Conservation (phyloP, 2,113 vertebrate species). For the Paraplagusia blochii region DNA sequence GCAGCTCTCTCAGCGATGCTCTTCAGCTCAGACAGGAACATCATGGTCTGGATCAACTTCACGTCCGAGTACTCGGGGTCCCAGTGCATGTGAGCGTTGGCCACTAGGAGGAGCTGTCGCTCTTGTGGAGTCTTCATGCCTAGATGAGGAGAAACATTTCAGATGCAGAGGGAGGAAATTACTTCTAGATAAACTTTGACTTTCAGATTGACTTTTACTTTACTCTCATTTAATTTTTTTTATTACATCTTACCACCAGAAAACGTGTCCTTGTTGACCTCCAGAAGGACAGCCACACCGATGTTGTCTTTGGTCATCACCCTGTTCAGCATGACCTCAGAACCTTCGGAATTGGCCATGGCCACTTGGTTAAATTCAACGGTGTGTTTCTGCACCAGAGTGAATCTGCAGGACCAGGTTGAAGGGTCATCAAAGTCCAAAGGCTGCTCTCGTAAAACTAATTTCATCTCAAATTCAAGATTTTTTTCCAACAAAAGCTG, state of each 20-base stretch:
- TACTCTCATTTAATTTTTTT: neutral
- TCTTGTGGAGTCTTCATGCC: slow-evolving; percentile 86
- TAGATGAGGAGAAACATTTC: slow-evolving; percentile 37
- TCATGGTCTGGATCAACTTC: slow-evolving; percentile 98
- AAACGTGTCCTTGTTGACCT: slow-evolving; percentile 91
- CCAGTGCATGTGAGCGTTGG: slow-evolving; percentile 99
- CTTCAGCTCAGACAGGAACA: slow-evolving; percentile 98
- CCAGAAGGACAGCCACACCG: slow-evolving; percentile 90
- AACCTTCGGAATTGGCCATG: slow-evolving; percentile 98
- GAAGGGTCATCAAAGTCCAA: neutral
- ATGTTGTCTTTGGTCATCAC: slow-evolving; percentile 99
- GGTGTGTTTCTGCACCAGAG: slow-evolving; percentile 93
- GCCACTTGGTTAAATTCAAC: slow-evolving; percentile 99
- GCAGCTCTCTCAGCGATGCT: slow-evolving; percentile 92
- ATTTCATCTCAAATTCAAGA: no score
- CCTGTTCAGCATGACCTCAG: slow-evolving; percentile 96
- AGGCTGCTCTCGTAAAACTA: no score
- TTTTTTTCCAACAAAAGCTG: no score
- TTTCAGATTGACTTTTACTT: neutral
- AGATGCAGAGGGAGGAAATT: no score
- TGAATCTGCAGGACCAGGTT: slow-evolving; percentile 78
- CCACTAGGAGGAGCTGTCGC: slow-evolving; percentile 89
- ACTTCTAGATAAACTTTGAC: neutral
- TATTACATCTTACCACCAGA: slow-evolving; percentile 84
- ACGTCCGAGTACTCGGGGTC: slow-evolving; percentile 98